Base-by-base conservation (phyloP, 2,797 vertebrate species). In the Notoglanidium macrostoma region DNA sequence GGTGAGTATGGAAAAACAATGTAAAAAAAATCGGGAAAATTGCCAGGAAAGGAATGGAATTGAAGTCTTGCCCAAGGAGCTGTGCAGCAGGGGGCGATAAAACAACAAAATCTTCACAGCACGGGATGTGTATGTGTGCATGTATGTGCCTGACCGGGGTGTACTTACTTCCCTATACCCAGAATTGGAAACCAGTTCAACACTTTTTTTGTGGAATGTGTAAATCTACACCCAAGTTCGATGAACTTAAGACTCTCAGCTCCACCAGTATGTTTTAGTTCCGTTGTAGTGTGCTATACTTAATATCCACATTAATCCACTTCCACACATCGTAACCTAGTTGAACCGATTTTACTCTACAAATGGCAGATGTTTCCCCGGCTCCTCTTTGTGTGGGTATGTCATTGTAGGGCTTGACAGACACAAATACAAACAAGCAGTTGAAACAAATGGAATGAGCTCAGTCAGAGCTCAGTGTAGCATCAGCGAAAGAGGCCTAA, bases 1-100 rank as follows among this genome's bases (percentile, higher is more conserved):
- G 19, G 9, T 21, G 14, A n/a, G 44, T 32, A 23, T 35, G n/a
- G 26, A 49, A 29, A 81, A 21, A 3, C 15, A 17, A 6, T 29
- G 11, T 23, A 40, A 1, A 59, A 21, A 59, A 40, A 40, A 32
- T 35, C n/a, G 32, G n/a, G 73, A 8, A 15, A 40, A 40, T 40
- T 40, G 4, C 40, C 40, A 40, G 40, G 23, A 54, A 17, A 0
- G 2, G 29, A 78, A 78, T 55, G 7, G 12, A n/a, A 35, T 11
- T 26, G 55, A 63, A 44, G 46, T 81, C 26, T 8, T 40, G 51
- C 54, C 4, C 1, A 10, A 32, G 21, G 21, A 65, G 2, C 40
- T 59, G 59, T 67, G 72, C 87, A 90, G 88, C 87, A 90, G 87
- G 85, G 85, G 88, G 90, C 85, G 65, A 84, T 86, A 63, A 46